phyloP scores from a whole-genome alignment of 2,797 vertebrate genomes.

The Alauda arvensis region DNA sequence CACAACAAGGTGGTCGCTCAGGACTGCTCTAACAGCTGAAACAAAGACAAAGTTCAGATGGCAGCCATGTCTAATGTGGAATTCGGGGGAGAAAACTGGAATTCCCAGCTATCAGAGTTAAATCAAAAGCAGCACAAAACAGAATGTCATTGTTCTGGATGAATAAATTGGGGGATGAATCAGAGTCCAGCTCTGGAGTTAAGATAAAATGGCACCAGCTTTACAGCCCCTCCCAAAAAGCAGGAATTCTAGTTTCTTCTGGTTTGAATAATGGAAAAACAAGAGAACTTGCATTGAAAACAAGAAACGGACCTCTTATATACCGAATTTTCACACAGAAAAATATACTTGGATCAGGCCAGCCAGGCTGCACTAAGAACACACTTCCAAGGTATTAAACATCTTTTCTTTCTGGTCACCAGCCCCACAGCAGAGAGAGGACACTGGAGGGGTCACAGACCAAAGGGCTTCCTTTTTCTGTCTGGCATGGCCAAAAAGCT shows the following conservation, averaged over 20 bases:
- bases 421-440: neutral
- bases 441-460: neutral
- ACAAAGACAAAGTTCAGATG: neutral
- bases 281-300: neutral
- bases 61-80: neutral
- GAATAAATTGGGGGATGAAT: neutral
- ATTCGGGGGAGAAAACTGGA: neutral
- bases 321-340: neutral
- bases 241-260: neutral
- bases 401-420: neutral
- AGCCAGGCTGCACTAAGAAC: accelerated
- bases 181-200: neutral
- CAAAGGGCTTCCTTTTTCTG: neutral
- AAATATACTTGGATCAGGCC: neutral
- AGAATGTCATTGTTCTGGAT: neutral
- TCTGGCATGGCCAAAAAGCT: neutral
- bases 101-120: neutral
- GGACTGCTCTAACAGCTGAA: neutral
- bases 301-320: neutral
- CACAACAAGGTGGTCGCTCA: too few relatives aligned
- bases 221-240: neutral
- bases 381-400: neutral
- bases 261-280: neutral
- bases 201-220: neutral
- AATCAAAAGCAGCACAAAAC: neutral